Evolutionary conservation across 2,797 vertebrate genomes (phyloP), one percentile per base, ranked within the genome.

Genomic region (Melopsittacus undulatus): DNA sequence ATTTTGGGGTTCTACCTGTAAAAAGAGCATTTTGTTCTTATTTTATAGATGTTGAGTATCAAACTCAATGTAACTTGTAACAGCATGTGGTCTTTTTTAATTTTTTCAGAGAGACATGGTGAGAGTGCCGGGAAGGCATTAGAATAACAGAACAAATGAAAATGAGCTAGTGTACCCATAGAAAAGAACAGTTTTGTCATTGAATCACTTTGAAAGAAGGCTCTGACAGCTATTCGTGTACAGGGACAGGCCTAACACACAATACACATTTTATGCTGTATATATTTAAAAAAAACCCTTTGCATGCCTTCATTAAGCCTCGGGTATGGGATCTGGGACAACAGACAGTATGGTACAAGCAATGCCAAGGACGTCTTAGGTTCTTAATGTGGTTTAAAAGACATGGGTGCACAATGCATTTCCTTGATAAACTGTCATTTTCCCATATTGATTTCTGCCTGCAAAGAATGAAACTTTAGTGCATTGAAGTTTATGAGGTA

Each of bases 321-420:
- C 27, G 20, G 5, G 8, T 94, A 23, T 24, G 0, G 0, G 29
- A 67, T 38, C 70, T 74, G 9, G 19, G 22, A 49, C 14, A 59
- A 40, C 74, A 69, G 42, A 34, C 21, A n/a, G 6, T 76, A 38
- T 29, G 57, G 29, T 51, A 7, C 8, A 13, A 74, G 38, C 6
- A 63, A 0, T 48, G 3, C 26, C 68, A 56, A 77, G 45, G 6
- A 8, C 88, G 56, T 63, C 30, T 51, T 67, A 43, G 12, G 16
- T 51, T 74, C 43, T 48, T 54, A 23, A 45, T 18, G 10, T 43
- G 23, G 9, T 40, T 34, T 69, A 6, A 57, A 57, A 72, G 29
- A 16, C 3, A 0, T 0, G 2, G 14, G 13, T 63, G 32, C 14
- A 10, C 38, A 75, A 17, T n/a, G 14, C 38, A 10, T 70, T 89